Evolutionary conservation across 2,113 vertebrate species (phyloP).

Genomic region (Neopipo cinnamomea): DNA sequence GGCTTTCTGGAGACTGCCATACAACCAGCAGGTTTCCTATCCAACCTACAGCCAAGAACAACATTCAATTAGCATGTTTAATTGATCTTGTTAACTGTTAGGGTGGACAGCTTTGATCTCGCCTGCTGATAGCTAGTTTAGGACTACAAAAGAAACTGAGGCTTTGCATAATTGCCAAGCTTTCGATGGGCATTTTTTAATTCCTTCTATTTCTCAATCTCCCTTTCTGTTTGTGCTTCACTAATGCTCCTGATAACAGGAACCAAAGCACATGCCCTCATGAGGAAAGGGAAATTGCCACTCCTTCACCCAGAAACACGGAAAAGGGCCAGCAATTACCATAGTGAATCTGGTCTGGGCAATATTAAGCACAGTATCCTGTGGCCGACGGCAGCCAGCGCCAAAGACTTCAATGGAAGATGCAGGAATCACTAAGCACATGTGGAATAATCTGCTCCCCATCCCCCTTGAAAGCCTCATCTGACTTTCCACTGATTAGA

Average conservation of each 20-base stretch:
- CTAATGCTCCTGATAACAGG: neutral
- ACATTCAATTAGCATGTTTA: slow-evolving; percentile 54
- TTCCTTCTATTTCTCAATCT: neutral
- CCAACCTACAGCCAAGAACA: slow-evolving; percentile 31
- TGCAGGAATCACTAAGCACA: neutral
- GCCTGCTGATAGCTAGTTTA: slow-evolving; percentile 30
- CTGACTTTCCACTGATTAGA: neutral
- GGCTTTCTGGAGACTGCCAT: slow-evolving; percentile 15
- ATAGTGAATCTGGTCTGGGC: neutral
- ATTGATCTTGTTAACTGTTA: slow-evolving; percentile 57
- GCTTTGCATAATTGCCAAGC: slow-evolving; percentile 8
- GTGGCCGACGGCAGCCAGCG: neutral
- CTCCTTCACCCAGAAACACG: neutral
- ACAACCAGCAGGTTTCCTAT: slow-evolving; percentile 13
- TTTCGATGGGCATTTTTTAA: neutral
- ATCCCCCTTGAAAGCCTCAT: neutral
- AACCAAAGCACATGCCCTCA: neutral
- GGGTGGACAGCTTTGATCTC: slow-evolving; percentile 47
- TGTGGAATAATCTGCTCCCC: neutral
- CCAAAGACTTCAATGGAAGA: neutral
- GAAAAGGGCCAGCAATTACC: neutral
- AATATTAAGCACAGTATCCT: fast-evolving
- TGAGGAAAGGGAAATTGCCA: neutral
- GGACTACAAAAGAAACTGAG: slow-evolving; percentile 16
- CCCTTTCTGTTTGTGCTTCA: neutral